Conservation (phyloP, 1,140 invertebrate genomes). For the Agraylea sexmaculata region DNA sequence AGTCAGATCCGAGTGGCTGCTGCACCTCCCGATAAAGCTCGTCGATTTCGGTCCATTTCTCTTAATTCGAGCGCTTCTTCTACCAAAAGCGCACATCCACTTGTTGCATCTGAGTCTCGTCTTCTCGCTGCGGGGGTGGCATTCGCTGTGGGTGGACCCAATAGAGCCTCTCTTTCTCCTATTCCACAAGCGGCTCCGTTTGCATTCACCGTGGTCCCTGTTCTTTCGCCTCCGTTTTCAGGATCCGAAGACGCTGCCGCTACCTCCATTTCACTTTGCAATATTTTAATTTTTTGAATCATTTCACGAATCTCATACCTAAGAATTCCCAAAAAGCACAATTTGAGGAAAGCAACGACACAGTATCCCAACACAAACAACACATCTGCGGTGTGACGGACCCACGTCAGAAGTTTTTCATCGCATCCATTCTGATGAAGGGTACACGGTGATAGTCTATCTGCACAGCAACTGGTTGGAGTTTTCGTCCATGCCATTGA, state of each 20-base stretch:
- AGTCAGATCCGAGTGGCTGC: conserved; percentile 48
- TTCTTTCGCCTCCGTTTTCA: conserved; percentile 34
- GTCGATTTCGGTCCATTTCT: conserved; percentile 51
- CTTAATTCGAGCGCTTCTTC: conserved; percentile 42
- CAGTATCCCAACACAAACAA: conserved; percentile 80
- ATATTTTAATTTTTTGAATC: conserved; percentile 76
- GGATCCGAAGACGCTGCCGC: conserved; percentile 22
- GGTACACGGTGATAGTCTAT: conserved; percentile 28
- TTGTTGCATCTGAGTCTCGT: conserved; percentile 52
- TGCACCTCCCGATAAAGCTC: conserved; percentile 41
- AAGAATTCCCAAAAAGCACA: conserved; percentile 80
- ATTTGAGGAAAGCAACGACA: conserved; percentile 79
- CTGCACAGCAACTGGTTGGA: conserved; percentile 44
- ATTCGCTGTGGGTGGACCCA: conserved; percentile 36
- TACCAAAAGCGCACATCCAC: conserved; percentile 47
- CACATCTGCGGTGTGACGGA: conserved; percentile 64
- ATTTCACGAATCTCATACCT: conserved; percentile 77
- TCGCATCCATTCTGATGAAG: conserved; percentile 51
- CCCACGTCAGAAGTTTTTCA: conserved; percentile 55
- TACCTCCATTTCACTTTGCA: conserved; percentile 41
- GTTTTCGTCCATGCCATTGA: conserved; percentile 24
- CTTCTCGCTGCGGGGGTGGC: conserved; percentile 40
- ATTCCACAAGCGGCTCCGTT: conserved; percentile 32
- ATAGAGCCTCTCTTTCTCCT: conserved; percentile 40
- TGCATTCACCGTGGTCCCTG: conserved; percentile 33